phyloP scores from a whole-genome alignment of 1,140 invertebrate genomes.

The Leguminivora glycinivorella region DNA sequence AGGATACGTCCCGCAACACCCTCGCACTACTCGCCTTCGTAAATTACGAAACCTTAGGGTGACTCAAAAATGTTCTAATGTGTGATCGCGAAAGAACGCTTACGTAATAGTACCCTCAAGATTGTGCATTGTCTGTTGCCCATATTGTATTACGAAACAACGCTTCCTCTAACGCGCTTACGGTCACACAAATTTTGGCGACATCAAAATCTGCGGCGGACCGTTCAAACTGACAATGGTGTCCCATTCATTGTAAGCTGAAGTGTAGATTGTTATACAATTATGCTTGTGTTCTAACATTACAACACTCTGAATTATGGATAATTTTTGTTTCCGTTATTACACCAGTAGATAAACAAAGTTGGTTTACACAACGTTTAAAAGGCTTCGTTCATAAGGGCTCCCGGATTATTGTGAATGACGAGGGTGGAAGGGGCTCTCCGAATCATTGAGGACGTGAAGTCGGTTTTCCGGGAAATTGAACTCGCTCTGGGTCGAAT shows the following conservation, averaged over 20 bases:
- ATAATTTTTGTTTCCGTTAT: neutral
- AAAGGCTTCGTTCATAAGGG: neutral
- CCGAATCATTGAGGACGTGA: slow-evolving; percentile 12
- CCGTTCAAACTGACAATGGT: slow-evolving; percentile 14
- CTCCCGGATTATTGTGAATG: neutral
- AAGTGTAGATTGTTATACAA: slow-evolving; percentile 26
- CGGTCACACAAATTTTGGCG: slow-evolving; percentile 36
- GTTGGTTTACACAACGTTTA: neutral
- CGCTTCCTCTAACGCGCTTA: slow-evolving; percentile 41
- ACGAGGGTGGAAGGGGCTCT: neutral
- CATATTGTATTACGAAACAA: slow-evolving; percentile 49
- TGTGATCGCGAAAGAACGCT: neutral
- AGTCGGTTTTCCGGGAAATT: slow-evolving; percentile 14
- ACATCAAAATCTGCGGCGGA: slow-evolving; percentile 31
- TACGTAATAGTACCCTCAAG: slow-evolving; percentile 38
- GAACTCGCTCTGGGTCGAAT: neutral
- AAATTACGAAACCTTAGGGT: neutral
- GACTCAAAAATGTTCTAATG: slow-evolving; percentile 22
- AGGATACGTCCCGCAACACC: too few species aligned
- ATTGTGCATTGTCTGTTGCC: slow-evolving; percentile 45
- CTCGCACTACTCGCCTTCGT: too few species aligned
- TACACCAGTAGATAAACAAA: neutral
- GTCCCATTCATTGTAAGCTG: slow-evolving; percentile 13
- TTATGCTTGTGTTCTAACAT: slow-evolving; percentile 6
- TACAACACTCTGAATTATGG: neutral